A percentile compares a stretch with the other conserved stretches of the same genome.
These are phyloP conservation scores for Chaenodraco wilsoni DNA, from an alignment of 2,797 vertebrate genomes.

Conservation along the genomic window DNA sequence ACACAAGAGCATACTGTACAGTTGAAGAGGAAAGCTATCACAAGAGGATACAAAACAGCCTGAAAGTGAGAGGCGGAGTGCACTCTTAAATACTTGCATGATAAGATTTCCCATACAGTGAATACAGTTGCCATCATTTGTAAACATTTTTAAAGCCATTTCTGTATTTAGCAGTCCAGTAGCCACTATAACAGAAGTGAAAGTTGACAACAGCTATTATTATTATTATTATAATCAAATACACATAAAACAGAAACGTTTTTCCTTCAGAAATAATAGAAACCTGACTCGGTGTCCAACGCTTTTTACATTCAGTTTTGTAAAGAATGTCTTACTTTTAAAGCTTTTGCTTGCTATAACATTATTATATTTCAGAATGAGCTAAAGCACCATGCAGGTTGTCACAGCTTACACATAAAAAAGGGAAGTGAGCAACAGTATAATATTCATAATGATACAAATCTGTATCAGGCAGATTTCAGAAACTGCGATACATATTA, in stretches of 20 bases:
- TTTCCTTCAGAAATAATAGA: not conserved
- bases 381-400: not conserved
- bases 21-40: not conserved
- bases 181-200: conserved; percentile 8
- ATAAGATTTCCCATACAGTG: not conserved
- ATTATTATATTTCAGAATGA: not conserved
- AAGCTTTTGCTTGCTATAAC: too few relatives aligned
- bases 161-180: not conserved
- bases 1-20: not conserved
- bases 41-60: not conserved
- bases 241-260: not conserved
- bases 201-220: not conserved
- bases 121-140: not conserved
- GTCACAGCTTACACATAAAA: conserved; percentile 1
- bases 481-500: not conserved
- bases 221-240: not conserved
- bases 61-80: not conserved
- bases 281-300: not conserved
- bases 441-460: not conserved
- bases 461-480: not conserved
- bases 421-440: conserved; percentile 5
- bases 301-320: not conserved
- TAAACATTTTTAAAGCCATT: not conserved
- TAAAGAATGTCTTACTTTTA: not conserved
- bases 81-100: not conserved